Base-by-base conservation (phyloP, 2,797 vertebrate species). In the Euthynnus affinis region DNA sequence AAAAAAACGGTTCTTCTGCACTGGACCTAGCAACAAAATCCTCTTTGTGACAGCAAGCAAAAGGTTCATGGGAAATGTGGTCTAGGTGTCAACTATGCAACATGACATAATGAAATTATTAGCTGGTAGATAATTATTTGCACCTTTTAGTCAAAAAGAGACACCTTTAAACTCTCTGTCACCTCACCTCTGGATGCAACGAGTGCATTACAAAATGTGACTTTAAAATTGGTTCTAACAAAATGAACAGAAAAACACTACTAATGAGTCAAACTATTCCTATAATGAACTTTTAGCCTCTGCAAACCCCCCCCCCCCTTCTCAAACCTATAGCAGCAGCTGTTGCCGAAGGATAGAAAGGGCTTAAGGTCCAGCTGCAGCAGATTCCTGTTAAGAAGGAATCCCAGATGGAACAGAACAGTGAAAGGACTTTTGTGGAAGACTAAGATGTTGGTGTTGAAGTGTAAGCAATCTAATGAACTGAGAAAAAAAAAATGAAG, bases 351-450 rank as follows among this genome's bases (percentile, higher is more conserved):
- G 9, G 52, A 46, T 66, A 29, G 49, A 69, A 66, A 17, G 14
- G 61, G 53, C 46, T 77, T 44, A 53, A 32, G 4, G n/a, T 32
- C 71, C 62, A 40, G 60, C 44, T 78, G 76, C 67, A 70, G 49
- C 23, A 22, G 32, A 74, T 32, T 69, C 44, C 68, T 65, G 67
- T 44, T 9, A 57, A 63, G 67, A 60, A 64, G 0, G 68, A 67
- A 68, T 69, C 9, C 75, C 32, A 44, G 18, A 60, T 9, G 75
- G 42, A 80, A 29, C 63, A 27, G 29, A 58, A 27, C 27, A 29
- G 22, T 48, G 9, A 56, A 61, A 9, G 48, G 27, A 78, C 17
- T 14, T 57, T 10, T 15, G 56, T 61, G 29, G 44, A 62, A 55
- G 48, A 68, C 49, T 27, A 59, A 20, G 13, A 58, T 58, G 56